Evolutionary conservation across 1,140 invertebrate genomes (phyloP).

Genomic region (Choristoneura fumiferana): DNA sequence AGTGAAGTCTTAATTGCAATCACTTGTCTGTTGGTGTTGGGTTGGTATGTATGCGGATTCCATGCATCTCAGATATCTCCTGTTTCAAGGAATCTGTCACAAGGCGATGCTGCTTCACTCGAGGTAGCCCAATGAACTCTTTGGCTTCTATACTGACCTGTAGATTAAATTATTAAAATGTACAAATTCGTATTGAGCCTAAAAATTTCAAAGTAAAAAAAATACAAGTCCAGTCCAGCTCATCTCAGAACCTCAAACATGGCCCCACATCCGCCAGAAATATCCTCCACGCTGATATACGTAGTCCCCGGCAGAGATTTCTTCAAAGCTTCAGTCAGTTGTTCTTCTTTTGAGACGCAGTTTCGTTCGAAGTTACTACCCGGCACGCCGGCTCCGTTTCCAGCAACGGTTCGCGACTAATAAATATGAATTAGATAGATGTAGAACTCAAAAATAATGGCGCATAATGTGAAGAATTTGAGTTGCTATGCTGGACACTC

Average conservation of each 20-base stretch:
- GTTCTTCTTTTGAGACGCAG: conserved; percentile 54
- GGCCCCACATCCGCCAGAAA: conserved; percentile 92
- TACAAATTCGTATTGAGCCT: no score
- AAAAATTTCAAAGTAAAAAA: no score
- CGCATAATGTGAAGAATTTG: no score
- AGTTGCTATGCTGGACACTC: conserved; percentile 24
- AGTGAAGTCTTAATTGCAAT: background rate
- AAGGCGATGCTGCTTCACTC: conserved; percentile 89
- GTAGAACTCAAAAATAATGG: background rate
- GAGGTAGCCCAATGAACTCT: conserved; percentile 87
- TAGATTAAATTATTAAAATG: conserved; percentile 27
- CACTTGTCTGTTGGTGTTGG: conserved; percentile 42
- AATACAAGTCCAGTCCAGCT: background rate
- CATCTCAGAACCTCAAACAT: conserved; percentile 87
- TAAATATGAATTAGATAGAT: background rate
- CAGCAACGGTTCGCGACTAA: conserved; percentile 43
- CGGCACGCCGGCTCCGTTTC: conserved; percentile 27
- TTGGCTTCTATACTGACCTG: conserved; percentile 83
- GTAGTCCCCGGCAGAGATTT: conserved; percentile 83
- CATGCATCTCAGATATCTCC: conserved; percentile 92
- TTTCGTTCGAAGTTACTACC: conserved; percentile 49
- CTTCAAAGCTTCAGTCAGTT: conserved; percentile 70
- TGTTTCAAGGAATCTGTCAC: conserved; percentile 88
- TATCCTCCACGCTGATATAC: conserved; percentile 84
- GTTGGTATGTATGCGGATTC: conserved; percentile 85